Percentiles rank a stretch among this genome's conserved stretches.
Conservation (phyloP, 2,113 vertebrate species). For the Ondatra zibethicus region DNA sequence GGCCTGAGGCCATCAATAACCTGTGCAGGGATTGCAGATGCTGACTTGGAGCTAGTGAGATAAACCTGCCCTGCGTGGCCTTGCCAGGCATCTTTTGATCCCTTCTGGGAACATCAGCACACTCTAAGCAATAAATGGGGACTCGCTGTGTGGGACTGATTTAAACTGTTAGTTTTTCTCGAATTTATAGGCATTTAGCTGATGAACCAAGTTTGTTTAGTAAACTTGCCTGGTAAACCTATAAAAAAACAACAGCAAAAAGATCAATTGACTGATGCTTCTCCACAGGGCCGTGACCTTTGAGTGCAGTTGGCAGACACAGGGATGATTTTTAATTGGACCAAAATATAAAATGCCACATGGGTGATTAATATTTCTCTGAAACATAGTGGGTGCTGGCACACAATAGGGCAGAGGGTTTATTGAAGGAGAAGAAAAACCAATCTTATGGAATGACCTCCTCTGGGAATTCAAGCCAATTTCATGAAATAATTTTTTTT, state of each 20-base stretch:
- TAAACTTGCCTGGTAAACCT: background rate
- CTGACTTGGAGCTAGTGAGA: background rate
- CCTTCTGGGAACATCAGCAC: background rate
- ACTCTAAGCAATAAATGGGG: background rate
- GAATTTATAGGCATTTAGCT: background rate
- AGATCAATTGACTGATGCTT: background rate
- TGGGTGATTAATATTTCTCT: slow-evolving; percentile 23
- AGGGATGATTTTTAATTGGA: background rate
- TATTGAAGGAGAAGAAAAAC: background rate
- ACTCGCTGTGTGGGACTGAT: background rate
- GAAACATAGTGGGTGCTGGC: slow-evolving; percentile 26
- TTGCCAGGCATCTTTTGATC: background rate
- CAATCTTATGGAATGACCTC: background rate
- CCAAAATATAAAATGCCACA: slow-evolving; percentile 28
- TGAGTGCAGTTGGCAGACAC: background rate
- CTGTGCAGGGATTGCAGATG: fast-evolving
- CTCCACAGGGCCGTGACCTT: background rate
- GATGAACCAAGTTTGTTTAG: background rate
- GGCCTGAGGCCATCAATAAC: background rate
- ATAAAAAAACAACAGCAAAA: background rate
- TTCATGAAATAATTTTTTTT: slow-evolving; percentile 18
- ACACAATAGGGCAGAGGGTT: background rate
- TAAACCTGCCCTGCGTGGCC: background rate
- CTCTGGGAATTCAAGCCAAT: slow-evolving; percentile 7
- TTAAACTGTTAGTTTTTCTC: slow-evolving; percentile 37